Evolutionary conservation across 2,888 invertebrate species (phyloP), one percentile per base, ranked within the genome.

Genomic region (Acrocera orbiculus): DNA sequence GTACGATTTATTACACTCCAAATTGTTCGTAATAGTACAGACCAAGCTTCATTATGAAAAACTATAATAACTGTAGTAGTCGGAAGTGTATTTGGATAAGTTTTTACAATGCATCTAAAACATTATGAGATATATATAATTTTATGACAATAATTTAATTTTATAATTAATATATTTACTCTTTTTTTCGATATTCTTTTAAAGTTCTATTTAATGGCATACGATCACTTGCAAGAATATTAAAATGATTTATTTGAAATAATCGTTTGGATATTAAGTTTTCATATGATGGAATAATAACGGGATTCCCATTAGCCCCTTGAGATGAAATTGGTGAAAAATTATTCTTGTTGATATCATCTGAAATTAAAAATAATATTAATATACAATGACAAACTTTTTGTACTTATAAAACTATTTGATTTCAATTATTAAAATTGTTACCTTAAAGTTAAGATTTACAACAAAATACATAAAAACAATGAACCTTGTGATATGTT

Each of bases 21-120:
- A 16, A 96, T 79, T 2, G 95, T 96, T 34, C 98, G 67, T 47
- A 96, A 64, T 9, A 98, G 66, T 0, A 96, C 95, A 4, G 95
- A 93, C 90, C 92, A 96, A 0, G 96, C 96, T 62, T 98, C 98
- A 56, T 98, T 98, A 56, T 98, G 96, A 56, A 96, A 96, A 2
- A 96, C 93, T 43, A 98, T 90, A 32, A 98, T 80, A 11, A 98
- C 73, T 42, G 83, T 83, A 1, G 92, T 86, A 42, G 71, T 79
- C 1, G 93, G 93, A 34, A 95, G 61, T 32, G 67, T 65, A 39
- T 66, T 58, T 37, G 61, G 53, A 44, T 70, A 71, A 45, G 70
- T 65, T 38, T 64, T 58, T 17, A 44, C 45, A 42, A 64, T 62
- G 51, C 81, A 82, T 44, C 80, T 80, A 49, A 13, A 56, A 40